Conservation (phyloP, 2,888 invertebrate genomes). For the Cheilosia scutellata region DNA sequence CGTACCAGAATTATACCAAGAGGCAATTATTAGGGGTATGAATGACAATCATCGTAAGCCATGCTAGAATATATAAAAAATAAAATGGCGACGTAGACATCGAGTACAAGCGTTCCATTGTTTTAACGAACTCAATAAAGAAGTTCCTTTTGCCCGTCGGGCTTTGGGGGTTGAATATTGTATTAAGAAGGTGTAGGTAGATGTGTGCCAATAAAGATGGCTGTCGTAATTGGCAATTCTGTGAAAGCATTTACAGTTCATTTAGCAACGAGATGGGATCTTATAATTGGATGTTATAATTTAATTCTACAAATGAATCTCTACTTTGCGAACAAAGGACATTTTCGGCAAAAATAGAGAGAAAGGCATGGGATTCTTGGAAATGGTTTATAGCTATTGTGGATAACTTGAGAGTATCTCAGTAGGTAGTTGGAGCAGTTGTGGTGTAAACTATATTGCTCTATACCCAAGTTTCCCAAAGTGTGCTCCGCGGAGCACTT, state of each 20-base stretch:
- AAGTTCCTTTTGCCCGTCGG: constrained; percentile 63
- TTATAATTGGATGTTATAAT: constrained; percentile 54
- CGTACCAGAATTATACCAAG: constrained; percentile 34
- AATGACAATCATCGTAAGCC: constrained; percentile 58
- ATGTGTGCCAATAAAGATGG: constrained; percentile 60
- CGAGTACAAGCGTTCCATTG: constrained; percentile 46
- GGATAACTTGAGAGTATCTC: not conserved
- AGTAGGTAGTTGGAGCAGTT: too few relatives aligned
- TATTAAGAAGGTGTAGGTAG: constrained; percentile 9
- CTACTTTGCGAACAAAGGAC: constrained; percentile 1
- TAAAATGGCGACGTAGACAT: constrained; percentile 65
- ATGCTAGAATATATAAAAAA: constrained; percentile 26
- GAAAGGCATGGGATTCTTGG: not conserved
- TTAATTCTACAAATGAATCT: constrained; percentile 36
- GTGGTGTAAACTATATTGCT: too few relatives aligned
- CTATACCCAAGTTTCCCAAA: too few relatives aligned
- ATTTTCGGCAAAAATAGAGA: not conserved
- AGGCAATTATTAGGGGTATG: constrained; percentile 68
- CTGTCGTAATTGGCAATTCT: constrained; percentile 66
- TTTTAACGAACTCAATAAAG: constrained; percentile 52
- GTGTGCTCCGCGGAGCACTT: too few relatives aligned
- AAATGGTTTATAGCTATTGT: not conserved
- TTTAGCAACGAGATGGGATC: constrained; percentile 45
- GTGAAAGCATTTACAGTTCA: constrained; percentile 55
- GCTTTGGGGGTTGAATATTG: constrained; percentile 58